Percentiles rank a stretch among this genome's conserved stretches.
phyloP scores from a whole-genome alignment of 1,140 invertebrate species.

The Cecropterus lyciades region DNA sequence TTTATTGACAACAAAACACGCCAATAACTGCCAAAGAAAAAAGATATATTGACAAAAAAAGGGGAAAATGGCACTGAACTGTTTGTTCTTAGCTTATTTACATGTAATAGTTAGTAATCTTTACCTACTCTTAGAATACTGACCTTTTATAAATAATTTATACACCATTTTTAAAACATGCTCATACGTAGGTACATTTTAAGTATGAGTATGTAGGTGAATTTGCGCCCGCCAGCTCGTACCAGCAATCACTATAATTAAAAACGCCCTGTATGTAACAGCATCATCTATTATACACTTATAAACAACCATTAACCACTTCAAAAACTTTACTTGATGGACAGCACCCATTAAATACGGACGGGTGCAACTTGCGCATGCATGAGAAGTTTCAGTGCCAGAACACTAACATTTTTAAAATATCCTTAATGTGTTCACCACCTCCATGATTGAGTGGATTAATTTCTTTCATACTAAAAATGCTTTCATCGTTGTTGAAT shows the following conservation, averaged over 20 bases:
- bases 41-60: no score
- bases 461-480: no score
- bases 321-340: conserved; percentile 32
- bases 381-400: conserved; percentile 2
- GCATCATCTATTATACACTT: conserved; percentile 27
- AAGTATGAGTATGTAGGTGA: background rate
- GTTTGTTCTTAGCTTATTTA: no score
- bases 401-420: conserved; percentile 2
- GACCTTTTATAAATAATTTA: background rate
- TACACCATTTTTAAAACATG: background rate
- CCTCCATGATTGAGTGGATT: no score
- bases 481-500: no score
- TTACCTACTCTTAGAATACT: background rate
- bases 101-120: no score
- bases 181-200: background rate
- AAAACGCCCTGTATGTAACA: conserved; percentile 7
- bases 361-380: conserved; percentile 17
- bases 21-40: no score
- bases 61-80: no score
- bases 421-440: no score
- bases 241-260: conserved; percentile 17
- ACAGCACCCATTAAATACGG: conserved; percentile 24
- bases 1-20: no score
- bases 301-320: conserved; percentile 32
- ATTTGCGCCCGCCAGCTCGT: background rate